Evolutionary conservation across 2,888 invertebrate species (phyloP).

Genomic region (Notocelia uddmanniana): DNA sequence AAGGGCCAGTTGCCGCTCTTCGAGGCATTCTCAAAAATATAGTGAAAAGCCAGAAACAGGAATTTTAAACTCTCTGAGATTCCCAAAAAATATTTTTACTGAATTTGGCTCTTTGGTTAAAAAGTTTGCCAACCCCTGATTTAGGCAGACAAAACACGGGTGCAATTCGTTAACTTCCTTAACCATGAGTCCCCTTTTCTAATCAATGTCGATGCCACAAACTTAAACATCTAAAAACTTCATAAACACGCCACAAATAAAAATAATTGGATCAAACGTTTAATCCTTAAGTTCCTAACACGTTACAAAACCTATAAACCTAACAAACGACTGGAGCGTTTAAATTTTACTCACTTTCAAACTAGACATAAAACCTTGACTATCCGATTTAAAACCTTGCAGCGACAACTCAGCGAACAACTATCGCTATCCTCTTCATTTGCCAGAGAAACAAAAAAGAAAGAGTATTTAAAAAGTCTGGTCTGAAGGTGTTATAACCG

Average conservation of each 20-base stretch:
- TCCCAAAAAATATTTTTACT: no score
- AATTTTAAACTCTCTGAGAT: no score
- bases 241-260: not conserved
- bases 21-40: no score
- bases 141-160: no score
- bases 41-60: no score
- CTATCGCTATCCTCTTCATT: slow-evolving; percentile 6
- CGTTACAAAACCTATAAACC: slow-evolving; percentile 50
- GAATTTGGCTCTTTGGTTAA: no score
- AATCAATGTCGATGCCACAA: not conserved
- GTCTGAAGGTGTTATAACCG: slow-evolving; percentile 7
- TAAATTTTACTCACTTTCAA: slow-evolving; percentile 74
- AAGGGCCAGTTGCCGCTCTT: no score
- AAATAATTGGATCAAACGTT: slow-evolving; percentile 10
- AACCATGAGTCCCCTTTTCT: no score
- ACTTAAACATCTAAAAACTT: not conserved
- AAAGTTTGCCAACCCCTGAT: no score
- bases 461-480: not conserved
- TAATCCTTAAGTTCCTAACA: slow-evolving; percentile 9
- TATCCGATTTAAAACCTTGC: slow-evolving; percentile 47
- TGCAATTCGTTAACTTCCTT: no score
- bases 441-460: not conserved
- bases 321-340: slow-evolving; percentile 72
- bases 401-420: not conserved
- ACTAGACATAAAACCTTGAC: slow-evolving; percentile 69